Evolutionary conservation across 2,888 invertebrate species (phyloP), one percentile per base, ranked within the genome.

Genomic region (Eustalomyia histrio): DNA sequence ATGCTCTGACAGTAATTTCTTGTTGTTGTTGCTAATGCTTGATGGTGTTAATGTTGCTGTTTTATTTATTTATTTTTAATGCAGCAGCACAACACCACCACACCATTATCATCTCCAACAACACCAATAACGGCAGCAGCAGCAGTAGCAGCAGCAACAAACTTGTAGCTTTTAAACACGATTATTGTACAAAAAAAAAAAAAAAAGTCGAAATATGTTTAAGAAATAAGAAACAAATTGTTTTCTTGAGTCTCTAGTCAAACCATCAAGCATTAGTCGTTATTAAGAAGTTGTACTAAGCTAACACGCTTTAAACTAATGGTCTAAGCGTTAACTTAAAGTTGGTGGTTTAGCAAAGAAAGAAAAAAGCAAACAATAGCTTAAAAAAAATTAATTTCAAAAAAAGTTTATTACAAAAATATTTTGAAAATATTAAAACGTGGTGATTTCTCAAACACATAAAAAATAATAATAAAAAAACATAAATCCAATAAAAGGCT

Each of bases 221-320:
- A 81, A 78, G 81, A 81, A 74, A 78, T 75, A 81, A 81, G 74
- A 75, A 78, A 81, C 81, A 84, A 84, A 84, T 83, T 84, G 85
- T 84, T 85, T 85, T 85, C 85, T 84, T 85, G 80, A 82, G 83
- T 84, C 84, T 84, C 83, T 84, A 82, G 82, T 80, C 73, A 61
- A 83, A 75, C 73, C 74, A 78, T 78, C 74, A 67, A 53, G 76
- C 85, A 85, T 81, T 86, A 87, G 86, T 87, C 86, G 85, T 84
- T 84, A 84, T 83, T 86, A 86, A 87, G 86, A 85, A 86, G 86
- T 86, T 85, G 84, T 84, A 84, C 86, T 85, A 86, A 86, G 84
- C 85, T 84, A 85, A 87, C 86, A 85, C 85, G 84, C 82, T 84
- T 82, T 84, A 84, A 83, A 83, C 79, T 78, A 75, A 79, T 74